Conservation (phyloP, 2,797 vertebrate genomes). For the Parotocinclus haroldoi region DNA sequence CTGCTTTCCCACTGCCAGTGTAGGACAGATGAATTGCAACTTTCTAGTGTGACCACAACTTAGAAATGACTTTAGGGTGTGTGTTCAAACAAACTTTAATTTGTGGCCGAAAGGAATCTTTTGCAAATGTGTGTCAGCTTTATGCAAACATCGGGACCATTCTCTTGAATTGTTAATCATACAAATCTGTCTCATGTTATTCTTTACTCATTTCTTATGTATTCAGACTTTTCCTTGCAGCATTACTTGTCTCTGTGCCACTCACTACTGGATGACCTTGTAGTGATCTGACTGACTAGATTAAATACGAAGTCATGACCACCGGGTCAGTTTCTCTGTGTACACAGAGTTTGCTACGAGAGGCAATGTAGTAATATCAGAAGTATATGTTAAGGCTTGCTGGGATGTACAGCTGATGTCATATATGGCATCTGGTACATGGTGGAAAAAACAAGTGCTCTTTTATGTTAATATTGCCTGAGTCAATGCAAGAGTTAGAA, state of each 20-base stretch:
- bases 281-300: conserved; percentile 30
- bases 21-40: too few species aligned
- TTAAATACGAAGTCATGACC: conserved; percentile 46
- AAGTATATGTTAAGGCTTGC: conserved; percentile 18
- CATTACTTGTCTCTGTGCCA: background rate
- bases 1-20: too few species aligned
- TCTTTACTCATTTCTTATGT: conserved; percentile 20
- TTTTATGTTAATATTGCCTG: background rate
- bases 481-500: background rate
- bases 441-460: conserved; percentile 8
- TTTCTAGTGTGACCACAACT: too few species aligned
- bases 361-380: conserved; percentile 33
- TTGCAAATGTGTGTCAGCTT: background rate
- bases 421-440: conserved; percentile 24
- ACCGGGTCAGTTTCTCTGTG: conserved; percentile 32
- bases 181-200: conserved; percentile 37
- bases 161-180: conserved; percentile 35
- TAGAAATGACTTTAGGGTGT: too few species aligned
- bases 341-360: conserved; percentile 35
- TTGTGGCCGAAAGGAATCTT: conserved; percentile 29
- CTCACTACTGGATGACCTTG: conserved; percentile 3
- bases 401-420: conserved; percentile 26
- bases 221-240: conserved; percentile 27
- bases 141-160: conserved; percentile 36
- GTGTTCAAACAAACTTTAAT: conserved; percentile 29